Base-by-base conservation (phyloP, 2,113 vertebrate genomes). In the Orycteropus afer region DNA sequence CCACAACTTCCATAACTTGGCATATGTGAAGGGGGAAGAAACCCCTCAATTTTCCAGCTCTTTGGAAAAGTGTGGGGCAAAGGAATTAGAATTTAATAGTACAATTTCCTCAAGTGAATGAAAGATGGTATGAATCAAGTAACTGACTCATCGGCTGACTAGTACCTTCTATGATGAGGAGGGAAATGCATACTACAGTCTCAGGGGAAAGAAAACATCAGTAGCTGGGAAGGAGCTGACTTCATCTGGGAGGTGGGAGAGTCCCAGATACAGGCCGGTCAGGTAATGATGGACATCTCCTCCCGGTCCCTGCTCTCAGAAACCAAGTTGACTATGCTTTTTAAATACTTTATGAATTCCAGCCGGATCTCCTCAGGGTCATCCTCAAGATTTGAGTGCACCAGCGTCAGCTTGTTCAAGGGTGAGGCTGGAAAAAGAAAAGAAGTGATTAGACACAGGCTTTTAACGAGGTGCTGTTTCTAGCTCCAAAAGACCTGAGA, bases 241-340 rank as follows among this genome's bases (percentile, higher is more conserved):
- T 23, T 83, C 84, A 10, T 9, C 5, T 5, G 53, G 55, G 59
- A 74, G 11, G 55, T 25, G 20, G 76, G 11, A 10, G 13, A 23
- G 3, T 55, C 37, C 45, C n/a, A 3, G 25, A 34, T 5, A 22
- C 17, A 86, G 77, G 73, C 27, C 1, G 1, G 14, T 92, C 98
- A 99, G 1, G 98, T 99, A 81, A 99, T 99, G 96, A 99, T 99
- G 5, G 99, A 99, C 99, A 99, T 99, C 97, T 99, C 99, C 95
- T 99, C 99, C 67, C 97, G 98, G 81, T 99, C 99, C 95, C 99
- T 98, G 97, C 97, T 99, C 98, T 99, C 99, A 9, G 99, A 99
- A 95, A 99, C 97, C 12, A 98, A 95, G 17, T 96, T 99, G 79
- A 99, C 89, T 29, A 99, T 97, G 45, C 97, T 98, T 96, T 97